These are phyloP conservation scores for Drosophila sp. DNA, from an alignment of 1,140 invertebrate species.

Conservation along the genomic window DNA sequence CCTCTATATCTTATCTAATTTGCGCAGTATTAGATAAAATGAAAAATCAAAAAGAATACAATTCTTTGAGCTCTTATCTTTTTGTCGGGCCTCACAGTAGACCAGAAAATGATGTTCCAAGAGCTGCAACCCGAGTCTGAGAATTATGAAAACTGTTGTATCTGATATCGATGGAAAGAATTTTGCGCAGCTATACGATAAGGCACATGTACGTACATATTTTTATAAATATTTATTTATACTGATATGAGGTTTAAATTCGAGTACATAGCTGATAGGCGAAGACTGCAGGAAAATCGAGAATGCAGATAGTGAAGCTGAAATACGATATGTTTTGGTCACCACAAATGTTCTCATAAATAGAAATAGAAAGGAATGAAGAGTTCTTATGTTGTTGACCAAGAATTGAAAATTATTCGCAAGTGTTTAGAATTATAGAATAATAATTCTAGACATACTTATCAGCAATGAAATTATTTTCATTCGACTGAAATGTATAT, in stretches of 20 bases:
- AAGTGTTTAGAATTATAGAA: not conserved
- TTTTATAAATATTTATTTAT: conserved; percentile 26
- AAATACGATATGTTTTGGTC: not conserved
- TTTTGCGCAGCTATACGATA: not conserved
- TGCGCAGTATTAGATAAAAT: conserved; percentile 59
- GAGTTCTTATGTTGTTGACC: not conserved
- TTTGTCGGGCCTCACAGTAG: too few relatives aligned
- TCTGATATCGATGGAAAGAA: conserved; percentile 11
- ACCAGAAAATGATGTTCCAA: not conserved
- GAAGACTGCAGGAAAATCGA: not conserved
- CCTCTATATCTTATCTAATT: conserved; percentile 59
- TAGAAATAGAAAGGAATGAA: not conserved
- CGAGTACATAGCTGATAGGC: not conserved
- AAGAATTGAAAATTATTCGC: too few relatives aligned
- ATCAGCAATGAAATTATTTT: not conserved
- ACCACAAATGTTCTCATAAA: not conserved
- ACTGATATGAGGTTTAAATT: conserved; percentile 8
- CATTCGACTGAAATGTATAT: not conserved
- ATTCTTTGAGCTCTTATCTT: not conserved
- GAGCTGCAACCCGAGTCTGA: not conserved
- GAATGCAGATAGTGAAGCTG: conserved; percentile 13
- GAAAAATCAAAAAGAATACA: conserved; percentile 34
- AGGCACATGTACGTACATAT: not conserved
- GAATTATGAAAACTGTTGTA: not conserved
- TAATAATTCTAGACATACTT: not conserved